A percentile compares a stretch with the other conserved stretches of the same genome.
phyloP scores from a whole-genome alignment of 2,113 vertebrate genomes.

The Apodemus sylvaticus region DNA sequence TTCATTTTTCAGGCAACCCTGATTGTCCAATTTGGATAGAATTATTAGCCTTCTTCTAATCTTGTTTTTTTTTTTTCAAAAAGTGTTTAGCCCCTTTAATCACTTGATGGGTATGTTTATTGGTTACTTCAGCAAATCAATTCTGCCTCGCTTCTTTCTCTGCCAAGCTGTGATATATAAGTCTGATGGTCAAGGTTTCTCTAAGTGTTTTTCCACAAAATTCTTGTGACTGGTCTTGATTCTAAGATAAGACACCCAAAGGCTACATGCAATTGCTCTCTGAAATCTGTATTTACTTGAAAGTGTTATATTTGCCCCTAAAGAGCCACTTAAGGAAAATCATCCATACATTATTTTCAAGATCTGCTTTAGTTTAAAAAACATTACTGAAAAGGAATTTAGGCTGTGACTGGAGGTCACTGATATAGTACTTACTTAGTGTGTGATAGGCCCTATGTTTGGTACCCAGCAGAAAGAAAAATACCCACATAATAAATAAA shows the following conservation, averaged over 20 bases:
- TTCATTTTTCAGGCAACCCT: slow-evolving; percentile 25
- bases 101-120: background rate
- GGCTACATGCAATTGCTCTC: fast-evolving
- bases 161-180: background rate
- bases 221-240: background rate
- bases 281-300: background rate
- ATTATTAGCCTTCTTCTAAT: slow-evolving; percentile 47
- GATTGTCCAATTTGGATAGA: background rate
- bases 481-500: no score
- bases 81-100: slow-evolving; percentile 55
- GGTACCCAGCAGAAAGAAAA: background rate
- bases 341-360: background rate
- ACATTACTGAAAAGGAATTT: background rate
- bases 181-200: background rate
- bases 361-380: background rate
- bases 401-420: background rate
- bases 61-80: slow-evolving; percentile 47
- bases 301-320: slow-evolving; percentile 14
- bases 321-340: background rate
- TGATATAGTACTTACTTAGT: background rate
- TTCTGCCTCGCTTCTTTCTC: slow-evolving; percentile 34
- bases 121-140: slow-evolving; percentile 40
- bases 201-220: background rate
- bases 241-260: slow-evolving; percentile 38
- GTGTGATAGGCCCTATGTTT: background rate